Evolutionary conservation across 1,140 invertebrate species (phyloP).

Genomic region (Meteorus sp.): DNA sequence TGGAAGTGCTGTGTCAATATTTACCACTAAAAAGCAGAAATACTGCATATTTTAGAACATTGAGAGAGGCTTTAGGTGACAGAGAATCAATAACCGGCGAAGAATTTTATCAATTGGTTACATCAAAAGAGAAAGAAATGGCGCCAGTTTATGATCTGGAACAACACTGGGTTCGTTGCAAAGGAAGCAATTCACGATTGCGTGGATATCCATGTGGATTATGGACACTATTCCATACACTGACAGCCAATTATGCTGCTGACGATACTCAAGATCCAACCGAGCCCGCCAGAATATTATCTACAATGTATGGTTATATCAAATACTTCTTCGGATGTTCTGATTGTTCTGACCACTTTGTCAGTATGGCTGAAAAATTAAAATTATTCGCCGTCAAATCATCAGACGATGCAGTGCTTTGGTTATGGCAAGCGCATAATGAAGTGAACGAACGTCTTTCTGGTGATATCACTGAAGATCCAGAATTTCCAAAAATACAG

Average conservation of each 20-base stretch:
- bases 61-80: conserved; percentile 55
- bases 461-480: conserved; percentile 89
- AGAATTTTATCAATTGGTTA: conserved; percentile 62
- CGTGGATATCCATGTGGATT: conserved; percentile 95
- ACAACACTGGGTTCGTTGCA: conserved; percentile 80
- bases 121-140: conserved; percentile 58
- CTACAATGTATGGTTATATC: conserved; percentile 85
- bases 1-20: conserved; percentile 70
- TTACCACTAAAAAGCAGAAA: conserved; percentile 73
- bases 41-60: conserved; percentile 62
- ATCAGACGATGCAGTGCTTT: conserved; percentile 79
- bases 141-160: conserved; percentile 62
- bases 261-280: conserved; percentile 44
- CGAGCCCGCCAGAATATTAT: conserved; percentile 70
- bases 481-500: conserved; percentile 84
- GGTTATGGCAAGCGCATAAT: conserved; percentile 96
- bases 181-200: conserved; percentile 70
- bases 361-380: conserved; percentile 72
- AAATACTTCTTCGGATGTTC: conserved; percentile 93
- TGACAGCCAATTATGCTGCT: conserved; percentile 79
- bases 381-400: conserved; percentile 70
- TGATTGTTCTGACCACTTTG: conserved; percentile 88
- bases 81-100: conserved; percentile 61
- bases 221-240: conserved; percentile 93
- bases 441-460: conserved; percentile 86